Evolutionary conservation across 2,888 invertebrate genomes (phyloP).

Genomic region (Megamerina dolium): DNA sequence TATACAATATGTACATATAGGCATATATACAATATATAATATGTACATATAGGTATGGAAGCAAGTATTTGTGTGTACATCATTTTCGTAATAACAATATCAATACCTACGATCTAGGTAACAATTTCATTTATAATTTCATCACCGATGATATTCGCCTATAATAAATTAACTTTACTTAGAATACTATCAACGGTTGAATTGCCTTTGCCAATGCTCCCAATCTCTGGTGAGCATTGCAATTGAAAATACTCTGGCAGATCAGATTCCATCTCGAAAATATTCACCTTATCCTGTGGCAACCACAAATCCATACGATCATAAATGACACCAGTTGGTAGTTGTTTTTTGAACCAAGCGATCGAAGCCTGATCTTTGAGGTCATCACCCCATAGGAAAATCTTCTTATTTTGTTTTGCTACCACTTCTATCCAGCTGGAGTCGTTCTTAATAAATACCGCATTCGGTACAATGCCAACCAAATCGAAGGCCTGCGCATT

Average conservation of each 20-base stretch:
- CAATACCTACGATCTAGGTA: too few relatives aligned
- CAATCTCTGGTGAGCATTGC: conserved; percentile 29
- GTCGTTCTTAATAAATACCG: conserved; percentile 80
- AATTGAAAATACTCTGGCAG: conserved; percentile 37
- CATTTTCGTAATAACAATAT: too few relatives aligned
- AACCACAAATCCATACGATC: conserved; percentile 69
- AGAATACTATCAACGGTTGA: conserved; percentile 34
- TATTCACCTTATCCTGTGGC: conserved; percentile 27
- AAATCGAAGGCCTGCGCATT: conserved; percentile 76
- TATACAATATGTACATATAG: too few relatives aligned
- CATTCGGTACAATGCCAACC: conserved; percentile 84
- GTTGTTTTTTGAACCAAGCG: conserved; percentile 73
- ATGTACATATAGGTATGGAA: too few relatives aligned
- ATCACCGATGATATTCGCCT: too few relatives aligned
- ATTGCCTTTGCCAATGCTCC: conserved; percentile 20
- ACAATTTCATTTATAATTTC: too few relatives aligned
- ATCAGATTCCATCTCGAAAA: conserved; percentile 31
- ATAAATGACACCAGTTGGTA: conserved; percentile 90
- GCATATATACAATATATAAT: too few relatives aligned
- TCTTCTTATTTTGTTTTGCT: conserved; percentile 69
- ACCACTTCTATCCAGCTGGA: conserved; percentile 65
- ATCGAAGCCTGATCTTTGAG: conserved; percentile 81
- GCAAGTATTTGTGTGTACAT: too few relatives aligned
- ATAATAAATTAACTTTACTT: conserved; percentile 29
- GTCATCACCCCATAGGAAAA: conserved; percentile 95